Base-by-base conservation (phyloP, 2,113 vertebrate species). In the Malurus alboscapulatus region DNA sequence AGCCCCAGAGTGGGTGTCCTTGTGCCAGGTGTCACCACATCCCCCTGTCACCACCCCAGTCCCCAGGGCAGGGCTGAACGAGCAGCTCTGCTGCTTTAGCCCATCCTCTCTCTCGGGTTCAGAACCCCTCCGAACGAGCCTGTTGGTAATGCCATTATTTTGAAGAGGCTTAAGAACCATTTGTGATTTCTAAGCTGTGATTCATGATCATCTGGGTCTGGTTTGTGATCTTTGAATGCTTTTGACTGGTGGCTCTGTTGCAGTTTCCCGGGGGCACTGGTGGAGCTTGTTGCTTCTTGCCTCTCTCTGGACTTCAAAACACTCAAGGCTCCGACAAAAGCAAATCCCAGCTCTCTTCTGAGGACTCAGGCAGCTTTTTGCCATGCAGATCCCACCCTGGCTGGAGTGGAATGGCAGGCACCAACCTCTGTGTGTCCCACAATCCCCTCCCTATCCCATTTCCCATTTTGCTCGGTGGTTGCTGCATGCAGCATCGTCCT, bases 151-250 rank as follows among this genome's bases (percentile, higher is more conserved):
- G 65, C 29, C 77, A 74, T 67, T 87, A 89, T 96, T 96, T 59
- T 19, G 80, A 58, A 68, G 77, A 87, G 44, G 19, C 69, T 93
- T 71, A 87, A 92, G 87, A 94, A 89, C 53, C 19, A 3, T 87
- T 94, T 92, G 89, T 0, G 18, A 73, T 42, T 94, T 89, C 51
- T 78, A 27, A 82, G 69, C 65, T 50, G 57, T 94, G 87, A 92
- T 95, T 95, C 89, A 95, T 20, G 69, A 84, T 75, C 91, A 94
- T 95, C 94, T 96, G 95, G 61, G 69, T 67, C 74, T 95, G 81
- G 61, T 95, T 94, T 92, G 74, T 85, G 94, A 91, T 94, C 87
- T 94, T 79, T 85, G 71, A 95, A 87, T 30, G 82, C 78, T 83
- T 87, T 88, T 90, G 54, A 63, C 85, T 95, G 90, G 62, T 73